Conservation (phyloP, 2,797 vertebrate genomes). For the Onychomys torridus region DNA sequence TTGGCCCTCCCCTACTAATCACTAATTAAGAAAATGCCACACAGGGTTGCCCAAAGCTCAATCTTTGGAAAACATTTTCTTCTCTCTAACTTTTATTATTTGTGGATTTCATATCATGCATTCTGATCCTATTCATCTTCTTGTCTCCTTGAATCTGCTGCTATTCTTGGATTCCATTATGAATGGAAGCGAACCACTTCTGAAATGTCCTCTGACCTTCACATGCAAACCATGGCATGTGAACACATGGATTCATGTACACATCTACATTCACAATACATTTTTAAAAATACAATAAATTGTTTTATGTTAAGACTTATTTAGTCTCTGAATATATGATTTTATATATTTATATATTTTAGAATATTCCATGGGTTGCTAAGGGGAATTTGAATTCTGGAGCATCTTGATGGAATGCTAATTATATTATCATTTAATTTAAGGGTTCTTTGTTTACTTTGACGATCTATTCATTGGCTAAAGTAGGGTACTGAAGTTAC, state of each 20-base stretch:
- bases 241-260: not conserved
- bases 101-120: no score
- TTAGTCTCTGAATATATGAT: no score
- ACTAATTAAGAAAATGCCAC: not conserved
- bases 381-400: not conserved
- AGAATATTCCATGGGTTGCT: not conserved
- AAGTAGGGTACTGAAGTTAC: not conserved
- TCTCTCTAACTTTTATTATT: no score
- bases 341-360: no score
- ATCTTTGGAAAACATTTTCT: no score
- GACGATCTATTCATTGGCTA: not conserved
- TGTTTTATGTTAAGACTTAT: no score
- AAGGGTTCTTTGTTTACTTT: not conserved
- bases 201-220: not conserved
- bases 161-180: not conserved
- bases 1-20: not conserved
- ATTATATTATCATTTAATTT: not conserved
- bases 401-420: not conserved
- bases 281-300: no score
- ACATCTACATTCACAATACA: not conserved
- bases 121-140: no score
- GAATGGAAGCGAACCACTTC: not conserved
- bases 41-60: not conserved
- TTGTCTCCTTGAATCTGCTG: no score
- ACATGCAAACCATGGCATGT: not conserved